phyloP scores from a whole-genome alignment of 2,888 invertebrate genomes.

The Chromoteleia sp. region DNA sequence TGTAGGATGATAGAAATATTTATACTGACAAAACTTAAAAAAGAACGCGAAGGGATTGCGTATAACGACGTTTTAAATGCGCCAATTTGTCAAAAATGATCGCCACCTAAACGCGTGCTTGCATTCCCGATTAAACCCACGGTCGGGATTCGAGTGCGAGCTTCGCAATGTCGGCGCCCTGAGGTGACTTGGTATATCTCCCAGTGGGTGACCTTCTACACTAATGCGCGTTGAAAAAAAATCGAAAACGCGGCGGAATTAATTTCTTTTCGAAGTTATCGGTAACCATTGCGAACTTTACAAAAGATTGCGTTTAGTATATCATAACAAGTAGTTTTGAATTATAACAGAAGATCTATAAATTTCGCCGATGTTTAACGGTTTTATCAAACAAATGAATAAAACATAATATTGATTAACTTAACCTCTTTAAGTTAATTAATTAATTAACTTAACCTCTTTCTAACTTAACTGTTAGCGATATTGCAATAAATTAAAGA shows the following conservation, averaged over 20 bases:
- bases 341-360: neutral
- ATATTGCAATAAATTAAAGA: too few relatives aligned
- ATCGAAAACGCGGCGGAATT: conserved; percentile 40
- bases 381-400: too few relatives aligned
- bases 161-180: conserved; percentile 66
- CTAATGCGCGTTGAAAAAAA: conserved; percentile 53
- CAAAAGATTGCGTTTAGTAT: conserved; percentile 40
- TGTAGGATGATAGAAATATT: conserved; percentile 36
- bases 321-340: conserved; percentile 21
- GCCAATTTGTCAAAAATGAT: conserved; percentile 70
- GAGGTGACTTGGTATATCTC: conserved; percentile 70
- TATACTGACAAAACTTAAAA: conserved; percentile 12
- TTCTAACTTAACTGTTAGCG: too few relatives aligned
- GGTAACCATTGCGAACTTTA: conserved; percentile 36
- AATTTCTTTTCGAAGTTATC: conserved; percentile 44
- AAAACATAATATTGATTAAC: too few relatives aligned
- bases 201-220: conserved; percentile 67
- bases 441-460: too few relatives aligned
- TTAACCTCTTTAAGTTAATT: too few relatives aligned
- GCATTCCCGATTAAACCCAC: conserved; percentile 57
- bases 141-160: conserved; percentile 54
- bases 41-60: conserved; percentile 22
- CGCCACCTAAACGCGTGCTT: conserved; percentile 53
- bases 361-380: neutral
- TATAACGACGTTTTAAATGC: conserved; percentile 68